Conservation (phyloP, 2,113 vertebrate genomes). For the Picathartes gymnocephalus region DNA sequence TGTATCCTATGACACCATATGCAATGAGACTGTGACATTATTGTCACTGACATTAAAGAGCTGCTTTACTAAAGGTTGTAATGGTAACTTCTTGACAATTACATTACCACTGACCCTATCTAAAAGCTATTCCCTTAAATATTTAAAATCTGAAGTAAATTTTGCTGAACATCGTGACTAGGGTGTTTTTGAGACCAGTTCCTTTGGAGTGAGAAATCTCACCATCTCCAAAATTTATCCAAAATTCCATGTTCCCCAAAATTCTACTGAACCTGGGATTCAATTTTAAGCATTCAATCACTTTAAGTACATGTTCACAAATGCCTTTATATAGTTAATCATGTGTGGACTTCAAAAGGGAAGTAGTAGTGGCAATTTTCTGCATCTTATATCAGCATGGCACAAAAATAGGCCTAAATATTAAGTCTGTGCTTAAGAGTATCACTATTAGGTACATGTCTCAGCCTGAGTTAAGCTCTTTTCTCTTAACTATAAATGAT, state of each 20-base stretch:
- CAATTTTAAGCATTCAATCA: not conserved
- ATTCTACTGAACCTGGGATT: not conserved
- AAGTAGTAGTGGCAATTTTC: not conserved
- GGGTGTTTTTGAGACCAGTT: not conserved
- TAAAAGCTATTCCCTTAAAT: not conserved
- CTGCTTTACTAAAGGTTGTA: not conserved
- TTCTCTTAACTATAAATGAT: not conserved
- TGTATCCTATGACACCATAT: not conserved
- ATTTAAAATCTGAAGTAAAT: not conserved
- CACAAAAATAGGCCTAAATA: not conserved
- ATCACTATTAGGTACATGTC: not conserved
- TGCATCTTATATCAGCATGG: not conserved
- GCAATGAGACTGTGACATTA: not conserved
- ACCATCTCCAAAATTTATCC: not conserved
- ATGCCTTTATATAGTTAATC: not conserved
- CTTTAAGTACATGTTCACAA: not conserved
- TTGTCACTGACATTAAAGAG: not conserved
- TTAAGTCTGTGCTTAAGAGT: not conserved
- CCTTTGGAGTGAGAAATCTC: not conserved
- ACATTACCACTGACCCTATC: not conserved
- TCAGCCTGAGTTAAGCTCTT: not conserved
- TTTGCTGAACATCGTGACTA: not conserved
- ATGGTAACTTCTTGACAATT: not conserved
- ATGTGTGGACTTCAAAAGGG: not conserved
- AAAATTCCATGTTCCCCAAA: not conserved